Evolutionary conservation across 1,140 invertebrate genomes (phyloP), one percentile per base, ranked within the genome.

Genomic region (Helicoverpa armigera): DNA sequence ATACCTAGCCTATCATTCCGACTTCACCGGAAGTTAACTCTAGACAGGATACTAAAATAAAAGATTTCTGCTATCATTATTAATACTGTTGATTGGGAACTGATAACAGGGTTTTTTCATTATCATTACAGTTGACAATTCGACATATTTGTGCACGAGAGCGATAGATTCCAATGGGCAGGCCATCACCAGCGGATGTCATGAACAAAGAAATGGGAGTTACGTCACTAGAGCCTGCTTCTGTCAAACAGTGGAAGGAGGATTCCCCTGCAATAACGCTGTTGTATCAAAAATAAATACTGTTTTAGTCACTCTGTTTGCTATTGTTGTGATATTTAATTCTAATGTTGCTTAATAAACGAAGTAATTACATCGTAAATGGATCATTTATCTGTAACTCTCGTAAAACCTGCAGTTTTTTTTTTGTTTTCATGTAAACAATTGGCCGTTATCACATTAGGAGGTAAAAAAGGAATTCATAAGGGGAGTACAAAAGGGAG

Each of bases 101-200:
- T 43, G 35, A 43, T 43, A 43, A 43, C 35, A 43, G 35, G n/a
- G 1, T 13, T 35, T n/a, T 65, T 75, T 72, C 11, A 48, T 65
- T 50, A 60, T 43, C 35, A 75, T 95, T 95, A 67, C 85, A 96
- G 95, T 92, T 79, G 89, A 94, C 83, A 96, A 96, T 82, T 92
- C 95, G 35, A 96, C 95, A 10, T 95, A 95, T 70, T 94, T 96
- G 95, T 96, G 95, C 83, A 95, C 95, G 23, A 91, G 93, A 87
- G 95, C 94, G 0, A 80, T 94, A 12, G 86, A 93, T 58, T 82
- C 86, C 3, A 81, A 85, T 23, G 93, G 92, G 18, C 79, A 88
- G 5, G 86, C 91, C 2, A 90, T 95, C 51, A 94, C 86, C 3
- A 93, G 85, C 2, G 95, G 95, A 1, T 96, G 95, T 82, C 95